phyloP scores from a whole-genome alignment of 2,113 vertebrate genomes.

The Pan troglodytes region NHGRI_mPanTro3-v2.1_pri NC_086015.1:149684001-149684500 shows the following conservation, averaged over 20 bases:
- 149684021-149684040: too few species aligned
- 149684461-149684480: neutral
- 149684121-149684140: neutral
- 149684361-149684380: neutral
- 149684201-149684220: neutral
- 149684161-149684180: neutral
- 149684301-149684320: neutral
- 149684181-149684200: neutral
- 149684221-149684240: neutral
- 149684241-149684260: neutral
- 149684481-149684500: neutral
- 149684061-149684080: neutral
- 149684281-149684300: neutral
- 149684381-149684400: neutral
- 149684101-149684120: neutral
- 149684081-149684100: neutral
- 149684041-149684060: too few species aligned
- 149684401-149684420: neutral
- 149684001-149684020: too few species aligned
- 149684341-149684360: neutral
- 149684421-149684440: neutral
- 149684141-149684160: neutral
- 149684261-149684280: neutral
- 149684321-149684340: neutral
- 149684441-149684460: neutral